phyloP scores from a whole-genome alignment of 2,113 vertebrate species.

The Lampris incognitus region DNA sequence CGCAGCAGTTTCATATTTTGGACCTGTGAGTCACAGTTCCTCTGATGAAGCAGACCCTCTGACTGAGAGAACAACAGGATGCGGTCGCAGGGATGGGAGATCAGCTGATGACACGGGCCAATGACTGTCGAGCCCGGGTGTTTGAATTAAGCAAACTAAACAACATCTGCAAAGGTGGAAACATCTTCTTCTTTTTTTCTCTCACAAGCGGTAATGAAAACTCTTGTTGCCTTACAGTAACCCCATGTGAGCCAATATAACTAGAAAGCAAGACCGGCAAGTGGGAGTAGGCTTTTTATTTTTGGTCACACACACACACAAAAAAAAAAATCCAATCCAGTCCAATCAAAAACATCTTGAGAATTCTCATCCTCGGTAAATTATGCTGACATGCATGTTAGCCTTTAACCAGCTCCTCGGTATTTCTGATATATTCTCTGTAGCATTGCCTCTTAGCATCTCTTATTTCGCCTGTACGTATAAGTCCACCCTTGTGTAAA shows the following conservation, averaged over 20 bases:
- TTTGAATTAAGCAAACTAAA: slow-evolving; percentile 60
- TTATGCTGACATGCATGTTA: too few relatives aligned
- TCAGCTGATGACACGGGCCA: slow-evolving; percentile 14
- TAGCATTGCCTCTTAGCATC: too few relatives aligned
- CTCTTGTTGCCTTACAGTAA: background rate
- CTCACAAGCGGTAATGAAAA: background rate
- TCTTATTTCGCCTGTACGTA: too few relatives aligned
- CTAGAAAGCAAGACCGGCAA: too few relatives aligned
- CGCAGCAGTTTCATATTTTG: slow-evolving; percentile 7
- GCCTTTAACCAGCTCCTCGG: too few relatives aligned
- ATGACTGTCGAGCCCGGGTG: slow-evolving; percentile 13
- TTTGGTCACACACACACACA: too few relatives aligned
- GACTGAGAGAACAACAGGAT: slow-evolving; percentile 71
- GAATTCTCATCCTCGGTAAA: background rate
- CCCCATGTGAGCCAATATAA: background rate
- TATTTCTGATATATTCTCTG: too few relatives aligned
- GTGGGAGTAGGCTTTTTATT: too few relatives aligned
- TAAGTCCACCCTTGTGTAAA: too few relatives aligned
- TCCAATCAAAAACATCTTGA: too few relatives aligned
- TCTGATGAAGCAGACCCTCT: slow-evolving; percentile 37
- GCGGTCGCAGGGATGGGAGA: slow-evolving; percentile 37
- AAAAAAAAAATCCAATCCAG: too few relatives aligned
- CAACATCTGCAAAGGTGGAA: background rate
- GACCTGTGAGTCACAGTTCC: slow-evolving; percentile 42
- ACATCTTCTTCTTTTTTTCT: background rate